phyloP scores from a whole-genome alignment of 2,797 vertebrate genomes.

The Momotus momota region DNA sequence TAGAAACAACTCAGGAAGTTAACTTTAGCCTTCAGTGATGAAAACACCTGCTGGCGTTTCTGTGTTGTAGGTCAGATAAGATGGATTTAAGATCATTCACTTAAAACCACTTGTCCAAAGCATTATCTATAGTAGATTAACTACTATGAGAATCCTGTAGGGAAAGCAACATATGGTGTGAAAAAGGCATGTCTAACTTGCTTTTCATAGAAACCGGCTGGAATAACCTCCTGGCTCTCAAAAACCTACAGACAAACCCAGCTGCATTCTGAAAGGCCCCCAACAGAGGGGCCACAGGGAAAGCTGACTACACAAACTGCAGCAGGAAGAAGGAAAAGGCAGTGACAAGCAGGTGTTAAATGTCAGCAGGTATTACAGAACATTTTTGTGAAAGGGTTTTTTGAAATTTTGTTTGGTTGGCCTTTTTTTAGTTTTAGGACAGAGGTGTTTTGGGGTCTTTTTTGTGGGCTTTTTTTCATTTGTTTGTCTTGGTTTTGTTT shows the following conservation, averaged over 20 bases:
- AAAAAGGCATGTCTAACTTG: not conserved
- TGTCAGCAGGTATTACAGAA: not conserved
- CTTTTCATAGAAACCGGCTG: not conserved
- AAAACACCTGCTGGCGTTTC: slow-evolving; percentile 31
- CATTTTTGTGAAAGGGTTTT: not conserved
- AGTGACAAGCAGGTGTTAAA: not conserved
- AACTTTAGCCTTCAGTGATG: slow-evolving; percentile 27
- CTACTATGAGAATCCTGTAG: not conserved
- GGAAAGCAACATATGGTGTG: not conserved
- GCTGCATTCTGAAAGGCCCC: not conserved
- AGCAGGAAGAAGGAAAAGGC: not conserved
- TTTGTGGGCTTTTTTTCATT: not conserved
- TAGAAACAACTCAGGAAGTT: not conserved
- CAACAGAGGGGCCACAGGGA: not conserved
- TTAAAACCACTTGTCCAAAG: not conserved
- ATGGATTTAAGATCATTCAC: not conserved
- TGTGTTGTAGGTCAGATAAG: not conserved
- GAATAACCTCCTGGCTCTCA: not conserved
- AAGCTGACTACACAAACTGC: not conserved
- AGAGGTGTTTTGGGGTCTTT: not conserved
- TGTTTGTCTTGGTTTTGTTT: not conserved
- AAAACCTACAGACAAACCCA: not conserved
- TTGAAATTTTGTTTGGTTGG: not conserved
- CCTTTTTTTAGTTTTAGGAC: not conserved
- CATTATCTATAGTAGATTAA: not conserved